Evolutionary conservation across 1,140 invertebrate genomes (phyloP).

Genomic region (Eulimnadia texana): DNA sequence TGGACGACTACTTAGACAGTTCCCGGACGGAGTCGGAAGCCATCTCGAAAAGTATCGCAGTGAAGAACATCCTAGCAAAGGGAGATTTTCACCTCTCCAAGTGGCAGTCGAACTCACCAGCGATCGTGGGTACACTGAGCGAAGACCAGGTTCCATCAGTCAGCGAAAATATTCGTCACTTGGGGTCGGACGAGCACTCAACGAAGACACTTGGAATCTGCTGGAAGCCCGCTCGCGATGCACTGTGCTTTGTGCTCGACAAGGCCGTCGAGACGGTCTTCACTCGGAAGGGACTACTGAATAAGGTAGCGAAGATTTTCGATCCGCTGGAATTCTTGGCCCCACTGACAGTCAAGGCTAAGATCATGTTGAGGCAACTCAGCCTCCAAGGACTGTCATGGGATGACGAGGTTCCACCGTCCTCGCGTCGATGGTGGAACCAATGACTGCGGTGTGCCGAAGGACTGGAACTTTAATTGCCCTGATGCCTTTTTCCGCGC

Average conservation of each 20-base stretch:
- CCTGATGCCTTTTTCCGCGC: slow-evolving; percentile 4
- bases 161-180: too few relatives aligned
- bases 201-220: background rate
- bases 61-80: background rate
- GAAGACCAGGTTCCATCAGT: too few relatives aligned
- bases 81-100: slow-evolving; percentile 7
- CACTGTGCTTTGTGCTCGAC: background rate
- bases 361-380: slow-evolving; percentile 31
- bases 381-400: slow-evolving; percentile 28
- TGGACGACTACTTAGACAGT: slow-evolving; percentile 19
- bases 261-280: background rate
- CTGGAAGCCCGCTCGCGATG: background rate
- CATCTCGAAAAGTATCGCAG: background rate
- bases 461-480: background rate
- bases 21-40: background rate
- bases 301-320: slow-evolving; percentile 25
- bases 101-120: slow-evolving; percentile 3
- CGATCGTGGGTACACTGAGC: background rate
- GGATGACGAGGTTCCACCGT: slow-evolving; percentile 27
- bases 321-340: slow-evolving; percentile 31
- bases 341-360: slow-evolving; percentile 27
- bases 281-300: background rate
- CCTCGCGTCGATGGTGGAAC: background rate
- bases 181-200: background rate
- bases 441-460: background rate